Percentiles rank a stretch among this genome's conserved stretches.
Conservation (phyloP, 2,888 invertebrate species). For the Rhopalosiphum nymphaeae region DNA sequence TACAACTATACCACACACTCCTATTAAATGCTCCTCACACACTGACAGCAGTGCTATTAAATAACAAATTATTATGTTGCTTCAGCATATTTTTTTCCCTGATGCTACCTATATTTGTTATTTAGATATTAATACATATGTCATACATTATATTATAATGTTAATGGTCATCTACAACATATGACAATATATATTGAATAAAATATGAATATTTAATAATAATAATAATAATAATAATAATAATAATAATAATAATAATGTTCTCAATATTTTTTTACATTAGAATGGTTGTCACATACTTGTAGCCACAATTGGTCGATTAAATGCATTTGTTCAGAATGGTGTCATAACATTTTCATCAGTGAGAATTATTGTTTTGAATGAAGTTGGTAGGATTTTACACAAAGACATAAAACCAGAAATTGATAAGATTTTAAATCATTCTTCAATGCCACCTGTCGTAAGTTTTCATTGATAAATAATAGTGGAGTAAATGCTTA, state of each 20-base stretch:
- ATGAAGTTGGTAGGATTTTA: slow-evolving; percentile 86
- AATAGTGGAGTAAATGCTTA: background rate
- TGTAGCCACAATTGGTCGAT: slow-evolving; percentile 81
- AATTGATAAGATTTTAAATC: slow-evolving; percentile 76
- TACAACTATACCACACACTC: background rate
- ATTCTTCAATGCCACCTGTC: slow-evolving; percentile 74
- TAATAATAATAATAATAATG: no score
- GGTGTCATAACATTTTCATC: slow-evolving; percentile 74
- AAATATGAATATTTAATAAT: background rate
- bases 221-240: no score
- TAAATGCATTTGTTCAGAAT: slow-evolving; percentile 77
- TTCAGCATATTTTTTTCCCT: background rate
- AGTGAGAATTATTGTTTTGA: slow-evolving; percentile 78
- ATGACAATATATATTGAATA: background rate
- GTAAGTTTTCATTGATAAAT: slow-evolving; percentile 71
- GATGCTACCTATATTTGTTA: background rate
- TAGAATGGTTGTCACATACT: slow-evolving; percentile 80
- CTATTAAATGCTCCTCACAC: background rate
- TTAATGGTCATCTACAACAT: background rate
- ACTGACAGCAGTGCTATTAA: background rate
- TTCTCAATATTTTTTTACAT: slow-evolving; percentile 67
- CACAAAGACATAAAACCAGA: slow-evolving; percentile 79
- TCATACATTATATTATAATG: background rate
- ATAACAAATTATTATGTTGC: background rate
- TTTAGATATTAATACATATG: no score